phyloP scores from a whole-genome alignment of 2,797 vertebrate species.

The Ptychobarbus kaznakovi region DNA sequence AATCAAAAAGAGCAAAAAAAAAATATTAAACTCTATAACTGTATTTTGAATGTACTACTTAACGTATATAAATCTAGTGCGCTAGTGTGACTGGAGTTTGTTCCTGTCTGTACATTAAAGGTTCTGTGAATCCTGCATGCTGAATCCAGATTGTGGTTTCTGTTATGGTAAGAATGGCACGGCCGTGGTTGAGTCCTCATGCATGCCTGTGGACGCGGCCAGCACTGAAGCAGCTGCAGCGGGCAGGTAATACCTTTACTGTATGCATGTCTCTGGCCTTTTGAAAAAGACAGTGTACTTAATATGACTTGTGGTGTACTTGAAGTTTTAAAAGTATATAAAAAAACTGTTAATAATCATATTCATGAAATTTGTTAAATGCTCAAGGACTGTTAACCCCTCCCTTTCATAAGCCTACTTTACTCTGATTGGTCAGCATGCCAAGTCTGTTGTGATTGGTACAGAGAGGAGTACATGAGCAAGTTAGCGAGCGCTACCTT shows the following conservation, averaged over 20 bases:
- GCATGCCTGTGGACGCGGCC: slow-evolving; percentile 78
- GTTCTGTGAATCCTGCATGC: slow-evolving; percentile 91
- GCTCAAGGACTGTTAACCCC: too few relatives aligned
- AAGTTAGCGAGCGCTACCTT: too few relatives aligned
- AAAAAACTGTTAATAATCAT: too few relatives aligned
- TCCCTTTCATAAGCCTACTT: too few relatives aligned
- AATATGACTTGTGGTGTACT: too few relatives aligned
- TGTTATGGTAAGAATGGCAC: slow-evolving; percentile 89
- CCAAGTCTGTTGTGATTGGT: too few relatives aligned
- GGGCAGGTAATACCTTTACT: slow-evolving; percentile 82
- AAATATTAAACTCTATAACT: background rate
- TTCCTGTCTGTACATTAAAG: slow-evolving; percentile 67
- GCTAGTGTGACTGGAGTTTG: background rate
- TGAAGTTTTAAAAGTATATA: too few relatives aligned
- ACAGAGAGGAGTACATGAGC: too few relatives aligned
- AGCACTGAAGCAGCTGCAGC: slow-evolving; percentile 84
- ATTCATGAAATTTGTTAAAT: too few relatives aligned
- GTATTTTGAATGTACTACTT: background rate
- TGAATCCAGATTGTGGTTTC: slow-evolving; percentile 92
- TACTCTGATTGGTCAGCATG: too few relatives aligned
- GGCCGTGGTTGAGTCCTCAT: slow-evolving; percentile 82
- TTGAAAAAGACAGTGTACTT: too few relatives aligned
- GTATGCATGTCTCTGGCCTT: background rate
- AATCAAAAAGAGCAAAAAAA: too few relatives aligned
- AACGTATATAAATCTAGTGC: background rate